Percentiles rank a stretch among this genome's conserved stretches.
phyloP scores from a whole-genome alignment of 2,797 vertebrate genomes.

The Apogon hyalosoma region DNA sequence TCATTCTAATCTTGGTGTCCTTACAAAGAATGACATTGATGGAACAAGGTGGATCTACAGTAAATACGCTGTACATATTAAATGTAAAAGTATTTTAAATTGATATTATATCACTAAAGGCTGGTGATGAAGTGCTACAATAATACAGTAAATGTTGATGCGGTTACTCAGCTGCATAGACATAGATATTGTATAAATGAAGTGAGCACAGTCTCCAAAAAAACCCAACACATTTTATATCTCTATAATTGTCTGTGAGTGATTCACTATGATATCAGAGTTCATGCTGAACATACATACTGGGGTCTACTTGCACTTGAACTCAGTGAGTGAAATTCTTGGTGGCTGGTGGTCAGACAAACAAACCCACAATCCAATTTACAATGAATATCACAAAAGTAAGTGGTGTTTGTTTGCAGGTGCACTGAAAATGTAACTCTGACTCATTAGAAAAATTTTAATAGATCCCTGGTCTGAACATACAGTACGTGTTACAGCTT shows the following conservation, averaged over 20 bases:
- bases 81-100: too few relatives aligned
- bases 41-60: too few relatives aligned
- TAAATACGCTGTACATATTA: too few relatives aligned
- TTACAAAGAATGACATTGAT: not conserved
- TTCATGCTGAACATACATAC: not conserved
- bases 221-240: too few relatives aligned
- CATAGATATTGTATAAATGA: not conserved
- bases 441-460: not conserved
- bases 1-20: not conserved
- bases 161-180: not conserved
- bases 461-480: not conserved
- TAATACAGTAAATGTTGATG: not conserved
- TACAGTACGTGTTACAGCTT: not conserved
- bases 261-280: not conserved
- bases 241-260: too few relatives aligned
- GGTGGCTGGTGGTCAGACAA: slow-evolving; percentile 11
- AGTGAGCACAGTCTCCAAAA: too few relatives aligned
- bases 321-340: too few relatives aligned
- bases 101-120: not conserved
- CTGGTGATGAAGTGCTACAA: not conserved
- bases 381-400: not conserved
- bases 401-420: not conserved
- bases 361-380: not conserved
- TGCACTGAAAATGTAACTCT: not conserved
- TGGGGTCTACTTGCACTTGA: not conserved